phyloP scores from a whole-genome alignment of 2,888 invertebrate genomes.

The Graphium colonna region DNA sequence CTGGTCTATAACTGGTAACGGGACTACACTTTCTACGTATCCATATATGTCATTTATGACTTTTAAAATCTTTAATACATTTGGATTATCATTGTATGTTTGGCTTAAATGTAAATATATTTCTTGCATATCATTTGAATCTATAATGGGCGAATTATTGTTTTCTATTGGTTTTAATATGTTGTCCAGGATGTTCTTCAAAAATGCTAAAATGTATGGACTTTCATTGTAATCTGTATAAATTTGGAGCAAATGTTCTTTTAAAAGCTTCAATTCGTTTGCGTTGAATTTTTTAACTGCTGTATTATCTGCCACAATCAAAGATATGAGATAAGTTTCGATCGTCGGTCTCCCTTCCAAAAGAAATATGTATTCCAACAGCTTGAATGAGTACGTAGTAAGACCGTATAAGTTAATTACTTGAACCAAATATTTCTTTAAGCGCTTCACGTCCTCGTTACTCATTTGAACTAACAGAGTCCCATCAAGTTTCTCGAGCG shows the following conservation, averaged over 20 bases:
- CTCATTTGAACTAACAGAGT: conserved; percentile 3
- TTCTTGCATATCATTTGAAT: conserved; percentile 4
- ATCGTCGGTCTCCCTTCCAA: conserved; percentile 8
- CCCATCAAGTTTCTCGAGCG: conserved; percentile 6
- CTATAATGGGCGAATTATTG: not conserved
- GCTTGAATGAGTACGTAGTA: conserved; percentile 8
- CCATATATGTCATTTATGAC: conserved; percentile 8
- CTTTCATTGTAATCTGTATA: conserved; percentile 10
- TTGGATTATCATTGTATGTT: conserved; percentile 4
- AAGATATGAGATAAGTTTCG: conserved; percentile 5
- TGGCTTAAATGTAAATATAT: conserved; percentile 2
- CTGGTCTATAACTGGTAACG: not conserved
- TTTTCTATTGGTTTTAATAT: not conserved
- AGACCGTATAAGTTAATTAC: conserved; percentile 18
- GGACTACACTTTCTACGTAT: not conserved
- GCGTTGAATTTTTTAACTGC: not conserved
- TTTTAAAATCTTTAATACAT: conserved; percentile 7
- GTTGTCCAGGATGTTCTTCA: conserved; percentile 3
- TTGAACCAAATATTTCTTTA: conserved; percentile 10
- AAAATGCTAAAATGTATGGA: conserved; percentile 5
- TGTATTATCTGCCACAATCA: conserved; percentile 9
- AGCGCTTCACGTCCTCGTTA: conserved; percentile 1
- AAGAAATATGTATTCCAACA: conserved; percentile 17
- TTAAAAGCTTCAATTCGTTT: conserved; percentile 2
- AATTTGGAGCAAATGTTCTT: conserved; percentile 7